phyloP scores from a whole-genome alignment of 30 jellyfish, hydroid and myxozoan genomes.

The Turritopsis rubra region DNA sequence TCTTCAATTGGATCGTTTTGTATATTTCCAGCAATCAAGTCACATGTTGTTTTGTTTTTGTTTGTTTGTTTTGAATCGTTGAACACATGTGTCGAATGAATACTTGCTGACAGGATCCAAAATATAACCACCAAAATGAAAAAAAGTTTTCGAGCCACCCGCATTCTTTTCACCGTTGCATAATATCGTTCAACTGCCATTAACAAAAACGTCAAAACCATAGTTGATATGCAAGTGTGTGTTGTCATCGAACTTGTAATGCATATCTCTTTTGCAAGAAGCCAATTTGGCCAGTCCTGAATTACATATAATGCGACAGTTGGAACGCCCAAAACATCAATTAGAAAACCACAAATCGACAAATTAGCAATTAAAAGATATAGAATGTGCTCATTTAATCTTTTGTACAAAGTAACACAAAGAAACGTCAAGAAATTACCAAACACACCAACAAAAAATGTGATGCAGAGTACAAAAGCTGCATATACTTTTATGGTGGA shows the following conservation, averaged over 20 bases:
- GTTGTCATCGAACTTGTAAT: background rate
- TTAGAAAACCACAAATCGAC: constrained; percentile 2
- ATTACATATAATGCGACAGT: background rate
- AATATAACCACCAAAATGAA: background rate
- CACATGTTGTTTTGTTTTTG: constrained; percentile 12
- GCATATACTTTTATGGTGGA: constrained; percentile 19
- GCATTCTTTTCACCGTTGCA: background rate
- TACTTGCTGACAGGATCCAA: constrained; percentile 12
- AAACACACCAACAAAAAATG: background rate
- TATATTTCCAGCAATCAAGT: background rate
- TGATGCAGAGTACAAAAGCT: background rate
- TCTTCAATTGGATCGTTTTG: background rate
- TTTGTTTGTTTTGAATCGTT: background rate
- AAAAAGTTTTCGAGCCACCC: background rate
- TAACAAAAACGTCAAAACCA: background rate
- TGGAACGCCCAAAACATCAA: constrained; percentile 12
- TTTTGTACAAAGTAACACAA: constrained; percentile 9
- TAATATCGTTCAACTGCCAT: constrained; percentile 21
- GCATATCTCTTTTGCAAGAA: background rate
- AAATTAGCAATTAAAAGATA: background rate
- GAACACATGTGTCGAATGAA: constrained; percentile 2
- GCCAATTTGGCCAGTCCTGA: constrained; percentile 13
- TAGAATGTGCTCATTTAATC: background rate
- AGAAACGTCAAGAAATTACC: constrained; percentile 7
- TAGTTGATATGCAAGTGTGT: background rate